These are phyloP conservation scores for Caretta caretta DNA, from an alignment of 2,113 vertebrate species.

Conservation along the genomic window DNA sequence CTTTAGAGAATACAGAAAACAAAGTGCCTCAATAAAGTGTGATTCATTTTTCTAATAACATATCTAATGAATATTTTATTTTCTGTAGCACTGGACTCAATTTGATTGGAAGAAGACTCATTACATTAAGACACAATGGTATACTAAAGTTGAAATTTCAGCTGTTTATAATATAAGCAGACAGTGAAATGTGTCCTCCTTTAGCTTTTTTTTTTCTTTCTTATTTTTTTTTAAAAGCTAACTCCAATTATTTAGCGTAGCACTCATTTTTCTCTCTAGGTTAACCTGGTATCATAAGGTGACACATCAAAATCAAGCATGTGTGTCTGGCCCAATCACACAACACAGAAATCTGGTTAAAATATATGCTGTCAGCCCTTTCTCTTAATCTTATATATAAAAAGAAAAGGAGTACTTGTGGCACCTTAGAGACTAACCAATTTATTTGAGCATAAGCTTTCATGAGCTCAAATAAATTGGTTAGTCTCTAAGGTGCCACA, in stretches of 20 bases:
- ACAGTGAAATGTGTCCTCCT: not conserved
- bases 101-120: constrained; percentile 55
- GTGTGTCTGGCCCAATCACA: not conserved
- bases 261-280: not conserved
- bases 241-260: not conserved
- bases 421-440: too few relatives aligned
- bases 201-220: not conserved
- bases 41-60: constrained; percentile 75
- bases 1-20: constrained; percentile 41
- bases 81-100: constrained; percentile 62
- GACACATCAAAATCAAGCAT: not conserved
- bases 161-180: not conserved
- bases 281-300: not conserved
- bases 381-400: not conserved
- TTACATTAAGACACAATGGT: constrained; percentile 59
- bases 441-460: too few relatives aligned
- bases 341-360: not conserved
- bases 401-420: too few relatives aligned
- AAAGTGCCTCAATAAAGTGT: constrained; percentile 67
- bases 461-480: too few relatives aligned
- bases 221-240: not conserved
- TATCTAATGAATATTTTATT: constrained; percentile 77
- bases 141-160: constrained; percentile 34
- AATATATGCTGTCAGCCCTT: not conserved
- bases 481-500: too few relatives aligned